A percentile compares a stretch with the other conserved stretches of the same genome.
These are phyloP conservation scores for Papilio demoleus DNA, from an alignment of 2,888 invertebrate species.

Conservation along the genomic window DNA sequence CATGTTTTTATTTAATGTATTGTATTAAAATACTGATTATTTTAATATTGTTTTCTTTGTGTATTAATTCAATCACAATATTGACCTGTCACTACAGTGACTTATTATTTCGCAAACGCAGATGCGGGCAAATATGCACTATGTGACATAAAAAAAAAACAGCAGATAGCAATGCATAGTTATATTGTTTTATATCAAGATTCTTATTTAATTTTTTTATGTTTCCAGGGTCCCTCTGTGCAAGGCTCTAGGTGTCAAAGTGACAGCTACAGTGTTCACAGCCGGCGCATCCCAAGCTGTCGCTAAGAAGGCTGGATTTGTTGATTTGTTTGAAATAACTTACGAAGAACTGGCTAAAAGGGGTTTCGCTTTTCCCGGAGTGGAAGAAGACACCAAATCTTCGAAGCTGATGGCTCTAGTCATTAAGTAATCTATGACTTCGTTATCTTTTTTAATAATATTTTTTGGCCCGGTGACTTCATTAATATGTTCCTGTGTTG, in stretches of 20 bases:
- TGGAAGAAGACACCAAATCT: slow-evolving; percentile 68
- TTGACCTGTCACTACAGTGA: too few relatives aligned
- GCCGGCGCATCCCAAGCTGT: slow-evolving; percentile 79
- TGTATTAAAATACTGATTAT: background rate
- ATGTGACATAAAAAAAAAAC: background rate
- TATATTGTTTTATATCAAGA: background rate
- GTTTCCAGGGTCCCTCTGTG: slow-evolving; percentile 76
- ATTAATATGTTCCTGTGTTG: background rate
- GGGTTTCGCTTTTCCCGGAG: slow-evolving; percentile 71
- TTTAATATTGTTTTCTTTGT: background rate
- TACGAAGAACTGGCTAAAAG: slow-evolving; percentile 74
- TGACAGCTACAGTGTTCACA: slow-evolving; percentile 81
- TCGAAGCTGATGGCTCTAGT: slow-evolving; percentile 75
- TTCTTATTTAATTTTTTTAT: slow-evolving; percentile 16
- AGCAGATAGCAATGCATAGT: background rate
- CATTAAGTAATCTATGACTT: slow-evolving; percentile 52
- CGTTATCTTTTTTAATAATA: too few relatives aligned
- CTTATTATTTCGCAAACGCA: too few relatives aligned
- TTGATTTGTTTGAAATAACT: slow-evolving; percentile 66
- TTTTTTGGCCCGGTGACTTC: too few relatives aligned
- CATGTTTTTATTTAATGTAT: slow-evolving; percentile 6
- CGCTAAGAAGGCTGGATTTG: slow-evolving; percentile 78
- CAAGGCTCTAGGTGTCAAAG: slow-evolving; percentile 73
- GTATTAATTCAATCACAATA: background rate
- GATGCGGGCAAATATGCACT: too few relatives aligned